Evolutionary conservation across 2,113 vertebrate species (phyloP), one percentile per base, ranked within the genome.

Genomic region (Dendrocopos noguchii): DNA sequence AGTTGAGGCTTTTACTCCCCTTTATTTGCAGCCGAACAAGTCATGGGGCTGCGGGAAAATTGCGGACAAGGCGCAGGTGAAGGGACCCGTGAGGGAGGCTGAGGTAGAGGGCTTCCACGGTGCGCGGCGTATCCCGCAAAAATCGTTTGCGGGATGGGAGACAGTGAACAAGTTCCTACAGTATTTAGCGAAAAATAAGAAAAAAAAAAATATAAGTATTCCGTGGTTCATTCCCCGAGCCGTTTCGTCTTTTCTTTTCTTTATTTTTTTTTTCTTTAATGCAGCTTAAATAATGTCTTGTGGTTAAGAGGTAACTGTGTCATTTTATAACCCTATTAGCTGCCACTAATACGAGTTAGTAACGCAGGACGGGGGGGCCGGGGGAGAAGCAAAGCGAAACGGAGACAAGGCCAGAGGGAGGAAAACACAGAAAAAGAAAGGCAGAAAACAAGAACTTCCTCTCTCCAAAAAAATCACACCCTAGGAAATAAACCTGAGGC

Each of bases 61-160:
- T 67, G 93, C 56, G n/a, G 84, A 93, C 90, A 95, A 97, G 96
- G 92, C 74, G 63, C 92, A 94, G 80, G 95, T 96, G 94, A 95
- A 13, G 7, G 47, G 29, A 61, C 29, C 12, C 10, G 6, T 68
- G 33, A 59, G 16, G 34, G 8, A 33, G 29, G 6, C 12, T 12
- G 46, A 36, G 29, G 70, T 16, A 2, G 24, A 19, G 53, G 11
- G 29, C 9, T 91, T 70, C 52, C 55, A 31, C 31, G 1, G 28
- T 9, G 52, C 15, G 50, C 20, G 20, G 39, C 56, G 11, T 12
- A 20, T 4, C 8, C 68, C 7, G 9, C 64, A 42, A 33, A 68
- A 86, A 77, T 52, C 4, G 9, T 12, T 59, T 28, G 89, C 12
- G 17, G 50, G 64, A 65, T 52, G 21, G 7, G 17, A 8, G 28